These are phyloP conservation scores for Lasioglossum leucozonium DNA, from an alignment of 2,888 invertebrate genomes.

Conservation along the genomic window DNA sequence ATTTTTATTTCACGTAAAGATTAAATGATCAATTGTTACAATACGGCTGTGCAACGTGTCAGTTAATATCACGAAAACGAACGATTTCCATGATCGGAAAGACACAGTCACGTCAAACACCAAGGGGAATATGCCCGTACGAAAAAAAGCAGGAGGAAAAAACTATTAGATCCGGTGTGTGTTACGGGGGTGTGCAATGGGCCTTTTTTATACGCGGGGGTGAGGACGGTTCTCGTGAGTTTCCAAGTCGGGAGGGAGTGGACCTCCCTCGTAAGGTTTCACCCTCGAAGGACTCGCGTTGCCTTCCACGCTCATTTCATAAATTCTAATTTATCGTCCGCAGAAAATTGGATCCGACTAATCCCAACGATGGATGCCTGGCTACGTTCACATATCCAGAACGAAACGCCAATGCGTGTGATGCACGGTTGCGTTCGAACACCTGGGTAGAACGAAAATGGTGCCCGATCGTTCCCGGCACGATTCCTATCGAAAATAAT, in stretches of 20 bases:
- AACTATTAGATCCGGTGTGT: conserved; percentile 81
- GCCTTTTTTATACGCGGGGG: conserved; percentile 48
- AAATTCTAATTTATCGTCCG: conserved; percentile 80
- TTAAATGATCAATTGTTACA: too few relatives aligned
- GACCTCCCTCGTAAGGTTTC: conserved; percentile 66
- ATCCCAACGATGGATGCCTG: conserved; percentile 76
- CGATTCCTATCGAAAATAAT: conserved; percentile 40
- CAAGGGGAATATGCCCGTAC: conserved; percentile 68
- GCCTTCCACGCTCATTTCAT: conserved; percentile 76
- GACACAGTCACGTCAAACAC: conserved; percentile 73
- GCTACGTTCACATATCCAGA: conserved; percentile 64
- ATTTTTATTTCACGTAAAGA: too few relatives aligned
- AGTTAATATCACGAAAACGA: conserved; percentile 45
- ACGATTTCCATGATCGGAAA: conserved; percentile 73
- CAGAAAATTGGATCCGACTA: conserved; percentile 77
- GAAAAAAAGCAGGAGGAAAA: conserved; percentile 72
- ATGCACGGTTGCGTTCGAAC: conserved; percentile 53
- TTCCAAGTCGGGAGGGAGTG: conserved; percentile 62
- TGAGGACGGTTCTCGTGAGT: conserved; percentile 37
- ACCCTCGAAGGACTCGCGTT: conserved; percentile 69
- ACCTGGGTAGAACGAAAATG: conserved; percentile 47
- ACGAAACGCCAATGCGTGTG: conserved; percentile 56
- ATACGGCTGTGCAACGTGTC: not conserved
- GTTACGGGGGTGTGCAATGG: conserved; percentile 59
- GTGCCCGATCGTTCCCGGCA: conserved; percentile 21